These are phyloP conservation scores for Brienomyrus brachyistius DNA, from an alignment of 2,113 vertebrate genomes.

Conservation along the genomic window DNA sequence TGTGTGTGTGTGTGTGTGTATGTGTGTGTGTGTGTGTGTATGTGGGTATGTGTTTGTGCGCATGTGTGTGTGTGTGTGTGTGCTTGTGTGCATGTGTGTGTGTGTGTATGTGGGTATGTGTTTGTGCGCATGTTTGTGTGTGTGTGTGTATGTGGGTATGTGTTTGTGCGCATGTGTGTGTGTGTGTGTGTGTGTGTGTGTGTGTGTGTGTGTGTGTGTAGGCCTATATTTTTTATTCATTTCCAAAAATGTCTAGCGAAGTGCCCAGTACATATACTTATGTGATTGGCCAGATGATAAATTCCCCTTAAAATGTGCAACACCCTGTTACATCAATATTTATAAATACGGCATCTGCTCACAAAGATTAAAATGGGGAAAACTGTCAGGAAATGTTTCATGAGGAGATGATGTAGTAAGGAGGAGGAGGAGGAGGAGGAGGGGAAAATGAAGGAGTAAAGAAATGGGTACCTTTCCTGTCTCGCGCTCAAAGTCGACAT, in stretches of 20 bases:
- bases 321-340: background rate
- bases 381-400: background rate
- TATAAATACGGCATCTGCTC: background rate
- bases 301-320: background rate
- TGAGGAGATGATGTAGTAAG: background rate
- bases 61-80: no score
- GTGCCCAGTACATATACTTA: background rate
- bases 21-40: no score
- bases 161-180: no score
- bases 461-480: conserved; percentile 80
- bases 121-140: no score
- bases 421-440: background rate
- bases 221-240: background rate
- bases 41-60: no score
- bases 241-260: background rate
- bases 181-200: background rate
- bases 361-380: background rate
- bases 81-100: background rate
- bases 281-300: background rate
- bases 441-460: background rate
- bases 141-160: no score
- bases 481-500: conserved; percentile 97
- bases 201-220: background rate
- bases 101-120: no score
- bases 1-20: no score